Conservation (phyloP, 1,140 invertebrate species). For the Drosophila littoralis region DNA sequence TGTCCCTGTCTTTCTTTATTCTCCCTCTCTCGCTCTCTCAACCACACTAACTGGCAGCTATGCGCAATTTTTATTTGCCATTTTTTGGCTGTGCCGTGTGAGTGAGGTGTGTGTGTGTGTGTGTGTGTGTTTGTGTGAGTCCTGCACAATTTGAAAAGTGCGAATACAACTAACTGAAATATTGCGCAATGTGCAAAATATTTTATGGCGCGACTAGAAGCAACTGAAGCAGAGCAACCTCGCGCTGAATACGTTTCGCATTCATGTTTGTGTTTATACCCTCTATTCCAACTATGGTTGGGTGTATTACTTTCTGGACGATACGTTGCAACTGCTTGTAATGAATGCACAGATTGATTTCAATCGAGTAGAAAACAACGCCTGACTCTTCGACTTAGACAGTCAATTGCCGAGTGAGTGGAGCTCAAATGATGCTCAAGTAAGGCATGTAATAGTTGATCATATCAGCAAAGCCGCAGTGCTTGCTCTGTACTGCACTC, state of each 20-base stretch:
- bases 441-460: neutral
- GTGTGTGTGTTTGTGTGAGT: slow-evolving; percentile 49
- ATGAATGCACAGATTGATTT: neutral
- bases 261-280: slow-evolving; percentile 49
- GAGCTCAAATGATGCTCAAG: no score
- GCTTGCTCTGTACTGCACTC: slow-evolving; percentile 41
- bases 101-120: slow-evolving; percentile 26
- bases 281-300: neutral
- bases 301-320: neutral
- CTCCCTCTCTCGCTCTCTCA: slow-evolving; percentile 9
- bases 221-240: slow-evolving; percentile 50
- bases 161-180: slow-evolving; percentile 65
- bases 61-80: slow-evolving; percentile 71
- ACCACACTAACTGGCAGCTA: slow-evolving; percentile 57
- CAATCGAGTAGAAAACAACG: no score
- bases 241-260: slow-evolving; percentile 53
- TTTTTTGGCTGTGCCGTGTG: slow-evolving; percentile 61
- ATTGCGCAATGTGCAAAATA: slow-evolving; percentile 80
- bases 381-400: no score
- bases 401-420: no score
- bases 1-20: neutral
- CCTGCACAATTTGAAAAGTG: slow-evolving; percentile 74
- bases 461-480: neutral
- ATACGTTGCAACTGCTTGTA: neutral
- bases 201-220: slow-evolving; percentile 67